phyloP scores from a whole-genome alignment of 2,888 invertebrate species.

The Cerceris ruficornis region DNA sequence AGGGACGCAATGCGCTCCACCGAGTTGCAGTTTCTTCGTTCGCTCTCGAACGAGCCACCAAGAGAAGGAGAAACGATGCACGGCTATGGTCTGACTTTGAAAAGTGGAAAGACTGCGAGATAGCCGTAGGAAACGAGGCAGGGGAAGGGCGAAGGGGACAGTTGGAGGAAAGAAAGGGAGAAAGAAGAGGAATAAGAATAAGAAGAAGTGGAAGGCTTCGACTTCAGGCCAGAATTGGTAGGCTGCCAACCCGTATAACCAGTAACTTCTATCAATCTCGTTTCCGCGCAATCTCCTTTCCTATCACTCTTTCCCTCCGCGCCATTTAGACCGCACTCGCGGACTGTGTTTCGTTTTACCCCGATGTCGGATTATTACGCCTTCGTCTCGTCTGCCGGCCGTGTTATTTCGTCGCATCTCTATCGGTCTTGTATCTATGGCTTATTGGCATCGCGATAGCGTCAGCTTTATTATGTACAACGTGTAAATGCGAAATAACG shows the following conservation, averaged over 20 bases:
- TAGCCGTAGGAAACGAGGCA: constrained; percentile 6
- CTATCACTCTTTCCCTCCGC: constrained; percentile 13
- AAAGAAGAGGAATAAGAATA: constrained; percentile 10
- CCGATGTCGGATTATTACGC: neutral
- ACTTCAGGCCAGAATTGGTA: constrained; percentile 50
- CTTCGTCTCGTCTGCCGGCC: neutral
- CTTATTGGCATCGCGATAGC: too few species aligned
- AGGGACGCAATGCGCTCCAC: constrained; percentile 8
- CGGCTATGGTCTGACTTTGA: constrained; percentile 45
- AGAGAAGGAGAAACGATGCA: constrained; percentile 32
- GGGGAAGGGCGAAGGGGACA: constrained; percentile 8
- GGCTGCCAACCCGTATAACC: constrained; percentile 52
- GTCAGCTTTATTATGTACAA: too few species aligned
- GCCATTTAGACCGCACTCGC: constrained; percentile 22
- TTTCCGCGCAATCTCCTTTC: constrained; percentile 40
- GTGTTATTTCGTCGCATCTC: neutral
- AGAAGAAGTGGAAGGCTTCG: constrained; percentile 43
- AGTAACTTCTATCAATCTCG: constrained; percentile 53
- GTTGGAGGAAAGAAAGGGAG: constrained; percentile 10
- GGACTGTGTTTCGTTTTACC: neutral
- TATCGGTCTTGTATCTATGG: neutral
- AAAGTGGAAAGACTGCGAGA: constrained; percentile 25
- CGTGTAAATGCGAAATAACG: too few species aligned
- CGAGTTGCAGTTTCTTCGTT: constrained; percentile 22
- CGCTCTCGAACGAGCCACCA: constrained; percentile 15